A percentile compares a stretch with the other conserved stretches of the same genome.
Evolutionary conservation across 2,797 vertebrate genomes (phyloP).

Genomic region (Danio aesculapii): DNA sequence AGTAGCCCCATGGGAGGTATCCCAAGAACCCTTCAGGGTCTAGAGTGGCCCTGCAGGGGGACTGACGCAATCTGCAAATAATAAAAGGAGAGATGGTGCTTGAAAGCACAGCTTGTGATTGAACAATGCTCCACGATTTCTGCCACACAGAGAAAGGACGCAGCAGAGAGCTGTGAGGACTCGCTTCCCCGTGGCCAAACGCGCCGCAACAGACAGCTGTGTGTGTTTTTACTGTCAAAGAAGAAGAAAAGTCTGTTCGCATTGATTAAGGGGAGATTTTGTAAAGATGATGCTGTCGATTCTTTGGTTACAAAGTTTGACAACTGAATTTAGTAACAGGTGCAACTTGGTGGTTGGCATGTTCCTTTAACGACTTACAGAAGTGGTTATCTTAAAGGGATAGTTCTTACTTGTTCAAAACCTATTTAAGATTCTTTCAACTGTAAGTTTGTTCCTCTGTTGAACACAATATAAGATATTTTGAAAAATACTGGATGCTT

Average conservation of each 20-base stretch:
- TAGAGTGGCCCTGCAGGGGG: conserved; percentile 59
- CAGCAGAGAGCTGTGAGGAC: conserved; percentile 41
- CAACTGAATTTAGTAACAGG: background rate
- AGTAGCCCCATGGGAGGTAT: conserved; percentile 63
- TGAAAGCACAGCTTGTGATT: conserved; percentile 74
- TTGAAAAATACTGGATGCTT: too few species aligned
- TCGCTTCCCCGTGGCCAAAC: conserved; percentile 44
- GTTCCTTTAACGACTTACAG: background rate
- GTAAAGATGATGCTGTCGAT: background rate
- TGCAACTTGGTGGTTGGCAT: background rate
- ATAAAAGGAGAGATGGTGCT: conserved; percentile 69
- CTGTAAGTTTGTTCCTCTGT: too few species aligned
- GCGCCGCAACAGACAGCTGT: conserved; percentile 42
- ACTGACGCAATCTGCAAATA: conserved; percentile 66
- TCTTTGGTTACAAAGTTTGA: background rate
- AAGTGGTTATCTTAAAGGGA: background rate
- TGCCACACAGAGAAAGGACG: conserved; percentile 39
- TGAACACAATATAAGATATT: too few species aligned
- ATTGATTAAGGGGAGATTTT: conserved; percentile 19
- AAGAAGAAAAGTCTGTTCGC: conserved; percentile 29
- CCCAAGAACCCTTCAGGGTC: conserved; percentile 67
- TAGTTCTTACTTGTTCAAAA: too few species aligned
- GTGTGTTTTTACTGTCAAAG: conserved; percentile 47
- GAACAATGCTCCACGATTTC: conserved; percentile 53
- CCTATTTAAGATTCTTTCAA: too few species aligned